A percentile compares a stretch with the other conserved stretches of the same genome.
These are phyloP conservation scores for Gymnocypris eckloni DNA, from an alignment of 2,797 vertebrate genomes.

Conservation along the genomic window DNA sequence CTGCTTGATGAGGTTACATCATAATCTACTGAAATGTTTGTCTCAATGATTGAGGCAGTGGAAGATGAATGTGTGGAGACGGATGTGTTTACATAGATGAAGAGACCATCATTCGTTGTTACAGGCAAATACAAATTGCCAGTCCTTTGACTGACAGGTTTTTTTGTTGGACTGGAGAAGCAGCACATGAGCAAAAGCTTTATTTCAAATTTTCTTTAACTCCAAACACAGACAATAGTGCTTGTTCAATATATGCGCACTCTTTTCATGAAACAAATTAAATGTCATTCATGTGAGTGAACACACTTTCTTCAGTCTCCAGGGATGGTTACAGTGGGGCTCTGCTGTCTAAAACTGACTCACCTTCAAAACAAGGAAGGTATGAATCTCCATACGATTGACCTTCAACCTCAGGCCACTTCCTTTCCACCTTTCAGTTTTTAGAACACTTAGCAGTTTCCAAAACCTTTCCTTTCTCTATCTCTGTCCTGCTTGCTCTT, in stretches of 20 bases:
- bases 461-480: conserved; percentile 5
- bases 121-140: conserved; percentile 73
- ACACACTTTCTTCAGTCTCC: conserved; percentile 32
- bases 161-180: conserved; percentile 65
- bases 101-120: conserved; percentile 69
- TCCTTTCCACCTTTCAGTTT: conserved; percentile 40
- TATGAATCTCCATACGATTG: conserved; percentile 31
- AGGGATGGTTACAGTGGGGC: conserved; percentile 17
- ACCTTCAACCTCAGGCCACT: conserved; percentile 32
- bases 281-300: conserved; percentile 78
- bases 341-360: conserved; percentile 35
- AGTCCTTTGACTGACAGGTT: conserved; percentile 73
- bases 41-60: conserved; percentile 45
- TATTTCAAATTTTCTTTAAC: conserved; percentile 53
- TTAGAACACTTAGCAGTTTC: conserved; percentile 44
- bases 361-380: conserved; percentile 45
- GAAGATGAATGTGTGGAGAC: conserved; percentile 55
- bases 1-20: conserved; percentile 53
- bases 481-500: conserved; percentile 35
- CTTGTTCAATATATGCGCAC: conserved; percentile 80
- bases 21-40: conserved; percentile 49
- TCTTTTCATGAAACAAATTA: conserved; percentile 82
- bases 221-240: conserved; percentile 61
- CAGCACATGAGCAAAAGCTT: conserved; percentile 55
- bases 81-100: conserved; percentile 48